Percentiles rank a stretch among this genome's conserved stretches.
Evolutionary conservation across 2,888 invertebrate species (phyloP).

Genomic region (Petrolisthes manimaculis): DNA sequence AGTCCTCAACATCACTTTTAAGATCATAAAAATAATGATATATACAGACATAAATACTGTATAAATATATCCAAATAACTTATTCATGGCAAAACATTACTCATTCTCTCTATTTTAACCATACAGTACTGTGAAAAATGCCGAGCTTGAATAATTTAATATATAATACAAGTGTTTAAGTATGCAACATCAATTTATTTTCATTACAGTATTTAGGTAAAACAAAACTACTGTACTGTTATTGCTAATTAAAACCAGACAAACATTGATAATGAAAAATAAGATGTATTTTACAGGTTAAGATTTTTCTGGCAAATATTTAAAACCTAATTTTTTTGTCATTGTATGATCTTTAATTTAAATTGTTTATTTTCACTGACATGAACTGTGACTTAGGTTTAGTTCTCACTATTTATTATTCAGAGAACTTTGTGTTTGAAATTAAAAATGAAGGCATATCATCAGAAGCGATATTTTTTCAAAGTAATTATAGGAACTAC

Average conservation of each 20-base stretch:
- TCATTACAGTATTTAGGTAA: not conserved
- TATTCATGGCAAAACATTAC: not conserved
- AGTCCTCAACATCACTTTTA: not conserved
- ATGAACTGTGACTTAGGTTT: not conserved
- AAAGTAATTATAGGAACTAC: too few relatives aligned
- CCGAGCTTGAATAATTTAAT: too few relatives aligned
- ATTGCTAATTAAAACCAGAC: too few relatives aligned
- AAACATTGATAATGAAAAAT: too few relatives aligned
- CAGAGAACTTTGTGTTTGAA: not conserved
- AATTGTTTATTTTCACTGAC: not conserved
- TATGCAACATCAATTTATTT: not conserved
- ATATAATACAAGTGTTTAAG: too few relatives aligned
- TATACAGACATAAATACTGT: constrained; percentile 1
- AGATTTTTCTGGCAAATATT: too few relatives aligned
- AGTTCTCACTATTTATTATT: not conserved
- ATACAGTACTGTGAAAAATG: too few relatives aligned
- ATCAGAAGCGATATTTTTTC: not conserved
- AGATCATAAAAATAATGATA: not conserved
- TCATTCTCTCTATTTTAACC: not conserved
- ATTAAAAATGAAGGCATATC: not conserved
- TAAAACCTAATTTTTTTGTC: too few relatives aligned
- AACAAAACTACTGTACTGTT: too few relatives aligned
- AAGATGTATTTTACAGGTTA: too few relatives aligned
- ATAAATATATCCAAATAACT: not conserved
- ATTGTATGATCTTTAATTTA: not conserved